phyloP scores from a whole-genome alignment of 2,113 vertebrate species.

The Capreolus pygargus region DNA sequence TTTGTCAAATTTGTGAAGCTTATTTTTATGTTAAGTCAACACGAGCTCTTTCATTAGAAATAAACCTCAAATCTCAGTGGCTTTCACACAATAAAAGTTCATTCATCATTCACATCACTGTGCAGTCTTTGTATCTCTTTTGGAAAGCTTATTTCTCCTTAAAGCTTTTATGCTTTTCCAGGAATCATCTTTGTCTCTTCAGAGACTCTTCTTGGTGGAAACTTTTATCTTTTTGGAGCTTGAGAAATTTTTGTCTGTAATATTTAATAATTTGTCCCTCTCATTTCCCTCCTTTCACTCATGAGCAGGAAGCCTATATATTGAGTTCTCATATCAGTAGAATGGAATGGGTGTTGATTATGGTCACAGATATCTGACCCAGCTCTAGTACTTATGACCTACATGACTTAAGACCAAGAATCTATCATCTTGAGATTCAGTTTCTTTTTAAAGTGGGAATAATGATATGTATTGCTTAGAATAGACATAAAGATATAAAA shows the following conservation, averaged over 20 bases:
- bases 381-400: not conserved
- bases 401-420: not conserved
- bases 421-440: not conserved
- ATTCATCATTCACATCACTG: not conserved
- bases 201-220: not conserved
- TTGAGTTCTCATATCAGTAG: not conserved
- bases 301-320: not conserved
- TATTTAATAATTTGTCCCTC: not conserved
- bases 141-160: not conserved
- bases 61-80: not conserved
- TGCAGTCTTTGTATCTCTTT: not conserved
- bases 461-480: not conserved
- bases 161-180: not conserved
- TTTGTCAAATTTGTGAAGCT: not conserved
- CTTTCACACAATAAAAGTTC: not conserved
- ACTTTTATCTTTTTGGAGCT: not conserved
- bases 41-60: not conserved
- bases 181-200: not conserved
- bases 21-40: not conserved
- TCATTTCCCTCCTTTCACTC: not conserved
- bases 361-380: not conserved
- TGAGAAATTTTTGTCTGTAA: not conserved
- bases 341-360: not conserved
- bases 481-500: not conserved
- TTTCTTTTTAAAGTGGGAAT: not conserved